Base-by-base conservation (phyloP, 2,113 vertebrate genomes). In the Hucho hucho region DNA sequence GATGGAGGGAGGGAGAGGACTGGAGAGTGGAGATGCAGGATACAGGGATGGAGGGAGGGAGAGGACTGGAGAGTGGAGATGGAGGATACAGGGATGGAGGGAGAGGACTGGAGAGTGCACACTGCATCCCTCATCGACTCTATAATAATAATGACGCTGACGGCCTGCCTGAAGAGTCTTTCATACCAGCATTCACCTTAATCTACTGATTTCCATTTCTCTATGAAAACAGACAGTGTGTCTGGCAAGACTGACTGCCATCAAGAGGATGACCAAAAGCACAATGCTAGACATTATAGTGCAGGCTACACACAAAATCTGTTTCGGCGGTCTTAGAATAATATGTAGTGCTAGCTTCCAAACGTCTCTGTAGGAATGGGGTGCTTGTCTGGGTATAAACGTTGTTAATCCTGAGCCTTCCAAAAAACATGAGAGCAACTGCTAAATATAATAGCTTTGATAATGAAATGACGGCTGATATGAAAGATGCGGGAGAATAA, bases 41-140 rank as follows among this genome's bases (percentile, higher is more conserved):
- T 6, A 6, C 29, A 32, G 29, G 1, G 29, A 32, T 32, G 6
- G 32, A 37, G 6, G 7, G 37, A 11, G 2, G 6, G 7, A 43
- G 37, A 43, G 0, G 7, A 11, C 37, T 11, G 37, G 37, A 43
- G 7, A 43, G 37, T 43, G 7, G 37, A 43, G 37, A 9, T 59
- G 29, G 73, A 73, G 74, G 78, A 70, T 76, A 76, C 18, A 13
- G 64, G 28, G 12, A 4, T 6, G 64, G 14, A 29, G 12, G 64
- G 28, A 32, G 14, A 11, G 11, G 25, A 24, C 5, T 14, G 25
- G 22, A 64, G 63, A 67, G 28, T 68, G 73, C 74, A 77, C 64
- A 75, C 53, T 56, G 53, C 18, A 14, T 56, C 20, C 5, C 4
- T 6, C 18, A 14, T 18, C 53, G 18, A 56, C 53, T 56, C 4